A percentile compares a stretch with the other conserved stretches of the same genome.
phyloP scores from a whole-genome alignment of 2,113 vertebrate species.

The Pelobates fuscus region DNA sequence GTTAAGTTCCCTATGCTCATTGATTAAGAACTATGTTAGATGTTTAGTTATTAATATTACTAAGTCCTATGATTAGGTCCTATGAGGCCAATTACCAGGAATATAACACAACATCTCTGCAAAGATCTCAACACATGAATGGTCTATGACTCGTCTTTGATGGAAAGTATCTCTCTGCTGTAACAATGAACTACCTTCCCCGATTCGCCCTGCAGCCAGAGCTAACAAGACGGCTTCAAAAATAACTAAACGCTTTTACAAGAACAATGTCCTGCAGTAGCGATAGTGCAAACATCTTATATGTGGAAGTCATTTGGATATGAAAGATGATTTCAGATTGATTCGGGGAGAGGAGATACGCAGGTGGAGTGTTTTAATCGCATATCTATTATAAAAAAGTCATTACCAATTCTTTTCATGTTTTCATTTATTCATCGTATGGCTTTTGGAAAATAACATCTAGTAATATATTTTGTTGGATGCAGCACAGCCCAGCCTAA shows the following conservation, averaged over 20 bases:
- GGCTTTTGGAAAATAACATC: neutral
- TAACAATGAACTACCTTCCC: constrained; percentile 42
- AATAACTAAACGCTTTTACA: constrained; percentile 46
- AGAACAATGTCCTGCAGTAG: constrained; percentile 41
- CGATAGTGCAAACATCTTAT: constrained; percentile 29
- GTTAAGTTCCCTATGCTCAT: constrained; percentile 26
- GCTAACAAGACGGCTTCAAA: constrained; percentile 48
- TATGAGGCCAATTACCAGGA: constrained; percentile 49
- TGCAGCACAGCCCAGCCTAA: neutral
- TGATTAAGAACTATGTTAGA: constrained; percentile 46
- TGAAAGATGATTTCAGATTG: constrained; percentile 20
- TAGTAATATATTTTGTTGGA: neutral
- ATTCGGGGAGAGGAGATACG: neutral
- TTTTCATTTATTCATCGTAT: neutral
- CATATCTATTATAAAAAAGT: neutral
- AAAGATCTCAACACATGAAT: constrained; percentile 51
- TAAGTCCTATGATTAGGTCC: constrained; percentile 48
- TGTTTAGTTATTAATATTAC: constrained; percentile 47
- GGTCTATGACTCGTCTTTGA: constrained; percentile 40
- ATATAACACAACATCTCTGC: constrained; percentile 44
- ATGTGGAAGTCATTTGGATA: constrained; percentile 43
- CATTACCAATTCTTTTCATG: constrained; percentile 3
- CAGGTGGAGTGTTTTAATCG: neutral
- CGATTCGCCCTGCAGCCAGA: constrained; percentile 38
- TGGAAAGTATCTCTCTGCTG: constrained; percentile 39